phyloP scores from a whole-genome alignment of 2,797 vertebrate species.

The Prionace glauca region DNA sequence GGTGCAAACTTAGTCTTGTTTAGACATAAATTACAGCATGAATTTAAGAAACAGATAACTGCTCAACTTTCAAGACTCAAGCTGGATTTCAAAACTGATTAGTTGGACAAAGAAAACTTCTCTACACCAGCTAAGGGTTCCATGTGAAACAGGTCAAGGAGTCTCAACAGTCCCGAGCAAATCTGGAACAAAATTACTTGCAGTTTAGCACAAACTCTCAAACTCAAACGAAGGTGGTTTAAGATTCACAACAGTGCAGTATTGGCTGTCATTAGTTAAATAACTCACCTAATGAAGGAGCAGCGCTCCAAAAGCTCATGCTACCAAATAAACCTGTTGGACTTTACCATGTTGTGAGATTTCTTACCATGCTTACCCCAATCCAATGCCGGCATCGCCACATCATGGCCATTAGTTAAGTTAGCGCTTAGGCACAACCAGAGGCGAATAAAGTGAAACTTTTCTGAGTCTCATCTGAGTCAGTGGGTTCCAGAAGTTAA shows the following conservation, averaged over 20 bases:
- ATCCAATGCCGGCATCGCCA: too few species aligned
- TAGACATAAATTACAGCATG: neutral
- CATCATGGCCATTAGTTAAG: too few species aligned
- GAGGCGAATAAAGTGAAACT: neutral
- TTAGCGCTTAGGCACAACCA: neutral
- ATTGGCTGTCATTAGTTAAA: neutral
- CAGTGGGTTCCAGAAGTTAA: neutral
- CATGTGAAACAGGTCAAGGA: neutral
- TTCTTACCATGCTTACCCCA: too few species aligned
- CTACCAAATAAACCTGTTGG: too few species aligned
- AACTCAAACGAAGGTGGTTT: neutral
- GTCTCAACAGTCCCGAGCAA: neutral
- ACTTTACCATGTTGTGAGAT: too few species aligned
- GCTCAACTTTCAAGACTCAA: neutral
- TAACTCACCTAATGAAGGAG: too few species aligned
- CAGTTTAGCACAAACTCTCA: neutral
- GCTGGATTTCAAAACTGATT: neutral
- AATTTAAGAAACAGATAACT: neutral
- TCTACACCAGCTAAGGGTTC: neutral
- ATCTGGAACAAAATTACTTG: neutral
- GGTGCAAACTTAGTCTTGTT: neutral
- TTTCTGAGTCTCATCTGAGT: neutral
- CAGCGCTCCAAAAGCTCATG: too few species aligned
- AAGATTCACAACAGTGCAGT: neutral
- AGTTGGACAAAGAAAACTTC: neutral